phyloP scores from a whole-genome alignment of 92 coral and sea anemone species.

The Palythoa grandiflora region DNA sequence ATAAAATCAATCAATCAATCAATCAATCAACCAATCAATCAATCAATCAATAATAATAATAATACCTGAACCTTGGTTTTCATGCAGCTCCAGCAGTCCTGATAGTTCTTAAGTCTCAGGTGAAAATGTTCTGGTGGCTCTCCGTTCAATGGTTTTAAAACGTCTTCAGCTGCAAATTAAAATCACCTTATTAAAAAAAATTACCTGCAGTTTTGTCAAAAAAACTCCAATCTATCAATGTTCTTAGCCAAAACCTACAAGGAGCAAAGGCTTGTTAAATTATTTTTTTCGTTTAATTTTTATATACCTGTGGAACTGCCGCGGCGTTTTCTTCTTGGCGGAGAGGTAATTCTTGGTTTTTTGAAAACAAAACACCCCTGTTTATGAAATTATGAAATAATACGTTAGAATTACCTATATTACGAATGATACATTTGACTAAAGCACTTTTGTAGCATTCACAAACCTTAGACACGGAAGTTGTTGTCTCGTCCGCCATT shows the following conservation, averaged over 20 bases:
- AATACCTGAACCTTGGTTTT: slow-evolving; percentile 9
- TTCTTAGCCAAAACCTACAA: too few relatives aligned
- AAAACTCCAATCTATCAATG: too few relatives aligned
- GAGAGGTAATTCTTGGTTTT: neutral
- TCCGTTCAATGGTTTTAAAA: neutral
- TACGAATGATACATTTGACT: neutral
- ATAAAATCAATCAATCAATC: too few relatives aligned
- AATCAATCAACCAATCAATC: too few relatives aligned
- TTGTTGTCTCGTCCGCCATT: neutral
- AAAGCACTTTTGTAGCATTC: neutral
- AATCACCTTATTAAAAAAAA: neutral
- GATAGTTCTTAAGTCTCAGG: neutral
- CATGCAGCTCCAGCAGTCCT: neutral
- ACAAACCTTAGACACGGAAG: neutral
- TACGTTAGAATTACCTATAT: neutral
- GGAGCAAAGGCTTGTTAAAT: neutral
- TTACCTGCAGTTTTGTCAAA: neutral
- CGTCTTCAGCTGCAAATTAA: neutral
- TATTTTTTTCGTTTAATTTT: neutral
- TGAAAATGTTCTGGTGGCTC: neutral
- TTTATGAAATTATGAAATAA: too few relatives aligned
- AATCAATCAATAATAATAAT: too few relatives aligned
- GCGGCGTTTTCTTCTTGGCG: neutral
- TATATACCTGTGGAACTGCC: neutral
- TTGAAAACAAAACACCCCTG: neutral